Evolutionary conservation across 92 coral and sea anemone species (phyloP), one percentile per base, ranked within the genome.

Genomic region (Palythoa grandis): DNA sequence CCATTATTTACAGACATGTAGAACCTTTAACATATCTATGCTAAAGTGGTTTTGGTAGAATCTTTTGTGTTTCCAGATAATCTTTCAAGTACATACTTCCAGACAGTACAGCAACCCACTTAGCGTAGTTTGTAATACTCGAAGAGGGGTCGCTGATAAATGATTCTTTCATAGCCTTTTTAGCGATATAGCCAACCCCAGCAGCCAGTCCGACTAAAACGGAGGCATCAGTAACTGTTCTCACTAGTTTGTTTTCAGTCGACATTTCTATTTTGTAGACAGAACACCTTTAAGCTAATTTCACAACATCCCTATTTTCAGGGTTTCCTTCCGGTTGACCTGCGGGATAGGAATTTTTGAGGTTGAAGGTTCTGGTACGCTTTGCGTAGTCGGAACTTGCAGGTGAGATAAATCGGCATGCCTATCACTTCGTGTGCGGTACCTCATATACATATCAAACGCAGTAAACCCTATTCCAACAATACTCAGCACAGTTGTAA

Each of bases 61-160:
- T 87, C 39, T 80, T 79, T 38, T 87, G 69, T 7, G 66, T 35
- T 72, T 53, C 56, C n/a, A 87, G 80, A 22, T 87, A 87, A 24
- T 58, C 69, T 29, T 79, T 87, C 14, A 79, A 35, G 0, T 61
- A 73, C 8, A 79, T 61, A 12, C 72, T 22, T 2, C 86, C 90
- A 1, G 86, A 52, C 0, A 87, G 19, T 0, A 50, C 69, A 0
- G 72, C 89, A 0, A 79, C 78, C 53, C 68, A 77, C 17, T 69
- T 78, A 2, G 58, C 79, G 20, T 87, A 87, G 43, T 87, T 87
- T 86, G 78, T 87, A 1, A 60, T 6, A 29, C 48, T 78, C 0
- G 70, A 20, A 5, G 48, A 2, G 10, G 89, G 78, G 11, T 87
- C 69, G 1, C 78, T 60, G 11, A 70, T 70, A 12, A 87, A 48